Base-by-base conservation (phyloP, 2,888 invertebrate species). In the Pandemis heparana region DNA sequence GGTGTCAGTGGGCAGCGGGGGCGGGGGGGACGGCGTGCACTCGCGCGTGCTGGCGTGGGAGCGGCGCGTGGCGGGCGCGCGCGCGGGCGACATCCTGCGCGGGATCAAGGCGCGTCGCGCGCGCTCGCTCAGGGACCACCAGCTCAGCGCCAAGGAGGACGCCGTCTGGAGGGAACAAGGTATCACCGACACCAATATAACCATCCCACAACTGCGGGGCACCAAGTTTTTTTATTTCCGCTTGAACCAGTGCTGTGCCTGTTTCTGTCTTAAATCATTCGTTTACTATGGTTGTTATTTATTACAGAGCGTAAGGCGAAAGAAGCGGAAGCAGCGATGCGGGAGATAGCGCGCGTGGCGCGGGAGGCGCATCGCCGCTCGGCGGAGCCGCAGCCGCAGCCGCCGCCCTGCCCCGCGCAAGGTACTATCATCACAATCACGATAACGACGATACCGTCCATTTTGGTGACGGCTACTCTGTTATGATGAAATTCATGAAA, bases 21-120 rank as follows among this genome's bases (percentile, higher is more conserved):
- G 12, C 16, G 51, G 83, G 77, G 85, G 89, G 0, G 92, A 89
- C 67, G 92, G 91, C 4, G 96, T 96, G 14, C 93, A 96, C 59
- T 95, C 95, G 77, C 94, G 95, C 80, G 96, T 96, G 75, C 96
- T 96, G 32, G 94, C 96, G 79, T 96, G 96, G 96, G 96, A 96
- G 90, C 91, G 96, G 76, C 95, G 96, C 77, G 95, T 96, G 83
- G 96, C 96, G 76, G 96, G 96, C 51, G 96, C 96, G 80, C 90
- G 96, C 39, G 96, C 96, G 0, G 95, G 95, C 1, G 96, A 96
- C 87, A 96, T 96, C 70, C 94, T 96, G 83, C 94, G 95, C 65
- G 95, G 94, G n/a, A 90, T 96, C 76, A 92, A 95, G 70, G 95
- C 94, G 76, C 89, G 95, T 71, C 93, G 96, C 53, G 94, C 95